Base-by-base conservation (phyloP, 2,888 invertebrate genomes). In the Drosophila melanosoma region DNA sequence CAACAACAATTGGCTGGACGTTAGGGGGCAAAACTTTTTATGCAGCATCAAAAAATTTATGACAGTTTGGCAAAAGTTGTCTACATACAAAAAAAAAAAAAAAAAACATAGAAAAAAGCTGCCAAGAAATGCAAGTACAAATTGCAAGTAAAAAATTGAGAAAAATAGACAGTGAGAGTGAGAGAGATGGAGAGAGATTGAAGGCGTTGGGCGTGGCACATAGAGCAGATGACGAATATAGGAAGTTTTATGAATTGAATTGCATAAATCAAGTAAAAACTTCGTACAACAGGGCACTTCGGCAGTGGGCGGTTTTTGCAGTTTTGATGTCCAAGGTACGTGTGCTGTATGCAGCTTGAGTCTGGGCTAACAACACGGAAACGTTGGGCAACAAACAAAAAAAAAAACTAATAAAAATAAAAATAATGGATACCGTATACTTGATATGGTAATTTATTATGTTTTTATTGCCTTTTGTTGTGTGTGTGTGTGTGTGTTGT, bases 391-490 rank as follows among this genome's bases (percentile, higher is more conserved):
- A 26, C 11, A 53, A 45, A 45, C 20, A 45, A 7, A 45, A 45
- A 45, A 8, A 45, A 23, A 79, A 5, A 29, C 5, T 5, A 29
- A 45, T 45, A 45, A 7, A 45, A 45, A 45, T 23, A 45, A 45
- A 79, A 72, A 81, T 79, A 79, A 79, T 79, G 79, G 81, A 69
- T 77, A 63, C 76, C 79, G 82, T 87, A 87, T 87, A 91, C 87
- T 91, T 91, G 91, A 90, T 91, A 90, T 90, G 88, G 90, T 91
- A 90, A 91, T 91, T 91, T 91, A 91, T 90, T 90, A 90, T 87
- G 82, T 87, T 91, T 87, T 91, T 91, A 91, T 91, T 91, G 89
- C 85, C 83, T 81, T 81, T 89, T 87, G 91, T 89, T 87, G 72
- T 20, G 5, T n/a, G 11, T 42, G 20, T 20, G 1, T 45, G 7